phyloP scores from a whole-genome alignment of 2,113 vertebrate genomes.

The Okapia johnstoni region DNA sequence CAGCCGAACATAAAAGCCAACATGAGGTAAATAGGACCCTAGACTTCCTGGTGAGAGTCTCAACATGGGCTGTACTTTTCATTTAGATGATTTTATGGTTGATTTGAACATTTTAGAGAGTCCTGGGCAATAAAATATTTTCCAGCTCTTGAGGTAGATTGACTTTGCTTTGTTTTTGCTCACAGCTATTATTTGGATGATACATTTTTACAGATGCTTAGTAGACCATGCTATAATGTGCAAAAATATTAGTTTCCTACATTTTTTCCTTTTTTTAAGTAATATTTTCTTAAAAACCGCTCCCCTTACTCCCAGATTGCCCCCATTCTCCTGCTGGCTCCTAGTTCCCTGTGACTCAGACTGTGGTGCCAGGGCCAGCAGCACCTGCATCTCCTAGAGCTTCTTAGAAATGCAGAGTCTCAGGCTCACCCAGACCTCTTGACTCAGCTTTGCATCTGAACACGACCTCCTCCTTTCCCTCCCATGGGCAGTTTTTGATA shows the following conservation, averaged over 20 bases:
- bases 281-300: background rate
- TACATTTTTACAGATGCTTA: background rate
- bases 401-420: background rate
- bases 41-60: too few relatives aligned
- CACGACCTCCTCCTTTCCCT: background rate
- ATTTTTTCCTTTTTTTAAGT: constrained; percentile 10
- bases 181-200: background rate
- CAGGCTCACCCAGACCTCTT: background rate
- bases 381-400: background rate
- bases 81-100: constrained; percentile 62
- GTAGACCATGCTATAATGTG: constrained; percentile 20
- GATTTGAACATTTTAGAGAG: background rate
- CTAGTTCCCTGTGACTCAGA: background rate
- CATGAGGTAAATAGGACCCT: background rate
- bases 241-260: constrained; percentile 56
- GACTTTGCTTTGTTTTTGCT: background rate
- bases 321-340: background rate
- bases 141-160: background rate
- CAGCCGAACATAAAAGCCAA: background rate
- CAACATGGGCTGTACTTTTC: constrained; percentile 24
- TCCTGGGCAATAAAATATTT: background rate
- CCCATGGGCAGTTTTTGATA: background rate
- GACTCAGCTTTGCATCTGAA: background rate
- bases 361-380: too few relatives aligned
- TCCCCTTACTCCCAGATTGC: background rate